These are phyloP conservation scores for Cydia amplana DNA, from an alignment of 1,140 invertebrate genomes.

Conservation along the genomic window DNA sequence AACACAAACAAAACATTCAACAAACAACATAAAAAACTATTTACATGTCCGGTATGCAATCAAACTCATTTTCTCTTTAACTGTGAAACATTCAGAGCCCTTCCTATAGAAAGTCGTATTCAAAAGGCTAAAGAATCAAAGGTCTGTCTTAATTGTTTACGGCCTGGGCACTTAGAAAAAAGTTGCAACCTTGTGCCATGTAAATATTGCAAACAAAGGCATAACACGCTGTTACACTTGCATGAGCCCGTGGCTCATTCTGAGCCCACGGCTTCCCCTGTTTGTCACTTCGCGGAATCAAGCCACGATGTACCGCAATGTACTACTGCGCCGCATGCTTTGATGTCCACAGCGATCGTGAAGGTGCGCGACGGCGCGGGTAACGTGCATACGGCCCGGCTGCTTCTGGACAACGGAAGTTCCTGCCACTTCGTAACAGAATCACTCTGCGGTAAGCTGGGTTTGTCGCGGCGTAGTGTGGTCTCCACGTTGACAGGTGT, in stretches of 20 bases:
- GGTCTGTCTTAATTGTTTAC: slow-evolving; percentile 34
- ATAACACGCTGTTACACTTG: slow-evolving; percentile 42
- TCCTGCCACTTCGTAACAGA: slow-evolving; percentile 41
- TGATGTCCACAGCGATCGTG: slow-evolving; percentile 48
- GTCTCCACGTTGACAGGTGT: slow-evolving; percentile 47
- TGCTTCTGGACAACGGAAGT: slow-evolving; percentile 46
- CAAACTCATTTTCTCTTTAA: slow-evolving; percentile 25
- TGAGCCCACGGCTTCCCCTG: not conserved
- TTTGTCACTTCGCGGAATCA: slow-evolving; percentile 13
- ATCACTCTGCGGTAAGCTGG: slow-evolving; percentile 39
- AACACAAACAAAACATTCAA: not conserved
- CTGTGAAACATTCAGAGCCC: slow-evolving; percentile 31
- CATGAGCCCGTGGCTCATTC: slow-evolving; percentile 4
- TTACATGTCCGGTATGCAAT: slow-evolving; percentile 18
- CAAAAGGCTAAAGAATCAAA: slow-evolving; percentile 27
- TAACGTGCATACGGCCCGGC: slow-evolving; percentile 34
- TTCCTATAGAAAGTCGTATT: slow-evolving; percentile 28
- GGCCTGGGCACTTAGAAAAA: slow-evolving; percentile 6
- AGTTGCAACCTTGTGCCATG: slow-evolving; percentile 29
- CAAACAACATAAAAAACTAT: not conserved
- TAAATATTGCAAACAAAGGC: slow-evolving; percentile 30
- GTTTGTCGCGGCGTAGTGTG: slow-evolving; percentile 34
- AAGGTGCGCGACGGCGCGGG: slow-evolving; percentile 36
- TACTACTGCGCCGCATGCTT: slow-evolving; percentile 37
- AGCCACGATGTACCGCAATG: slow-evolving; percentile 10